Base-by-base conservation (phyloP, 2,797 vertebrate species). In the Aldrovandia affinis region DNA sequence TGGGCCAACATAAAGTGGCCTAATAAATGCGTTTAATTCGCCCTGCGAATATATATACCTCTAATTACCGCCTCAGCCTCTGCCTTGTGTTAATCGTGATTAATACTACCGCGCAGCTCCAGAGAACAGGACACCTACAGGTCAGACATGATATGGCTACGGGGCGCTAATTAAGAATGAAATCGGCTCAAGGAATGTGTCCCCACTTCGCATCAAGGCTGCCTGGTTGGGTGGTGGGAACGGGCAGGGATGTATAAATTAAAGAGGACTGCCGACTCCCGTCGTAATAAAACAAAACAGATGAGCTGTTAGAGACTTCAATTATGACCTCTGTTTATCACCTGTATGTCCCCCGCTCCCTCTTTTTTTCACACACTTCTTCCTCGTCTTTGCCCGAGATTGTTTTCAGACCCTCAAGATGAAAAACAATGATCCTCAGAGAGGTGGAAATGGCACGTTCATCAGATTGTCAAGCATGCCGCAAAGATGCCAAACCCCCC, bases 131-230 rank as follows among this genome's bases (percentile, higher is more conserved):
- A 77, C 47, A 12, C 39, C 39, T 47, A 10, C 22, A 15, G 73
- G 73, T 47, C 73, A 77, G 42, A 77, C 20, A n/a, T 9, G 73
- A 44, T 77, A 22, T n/a, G 22, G 33, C 39, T 77, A 47, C 73
- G 18, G 47, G 2, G 55, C 55, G 12, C 42, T 77, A 77, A 77
- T 77, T 77, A 77, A 77, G 73, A 77, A 77, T 8, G 73, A 77
- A 47, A 77, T 77, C 73, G 42, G 73, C 73, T 77, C 42, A 77
- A 44, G 73, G 42, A 77, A 77, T 47, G n/a, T 77, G 9, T n/a
- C 39, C 42, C 25, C 20, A 7, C 22, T 77, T 47, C 10, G 14
- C 73, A 47, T n/a, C 33, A 42, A 73, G 36, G 42, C 73, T 9
- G 73, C 22, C 73, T 14, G 42, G 73, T 7, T 22, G 73, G 73